Evolutionary conservation across 2,797 vertebrate species (phyloP).

Genomic region (Petrocephalus sullivani): DNA sequence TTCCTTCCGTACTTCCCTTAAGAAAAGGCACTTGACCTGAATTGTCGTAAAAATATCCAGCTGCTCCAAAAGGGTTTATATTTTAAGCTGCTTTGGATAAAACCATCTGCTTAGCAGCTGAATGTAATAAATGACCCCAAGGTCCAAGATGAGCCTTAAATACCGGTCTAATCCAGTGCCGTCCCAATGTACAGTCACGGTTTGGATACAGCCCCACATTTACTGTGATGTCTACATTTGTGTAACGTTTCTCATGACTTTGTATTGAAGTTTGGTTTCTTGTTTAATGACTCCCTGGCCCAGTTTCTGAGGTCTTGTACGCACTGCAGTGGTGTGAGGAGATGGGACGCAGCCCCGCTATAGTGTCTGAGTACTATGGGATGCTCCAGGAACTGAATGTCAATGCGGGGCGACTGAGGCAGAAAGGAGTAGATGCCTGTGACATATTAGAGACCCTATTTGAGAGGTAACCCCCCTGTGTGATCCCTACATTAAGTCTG

Average conservation of each 20-base stretch:
- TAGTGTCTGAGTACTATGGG: conserved; percentile 64
- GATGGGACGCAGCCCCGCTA: conserved; percentile 60
- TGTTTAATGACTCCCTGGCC: conserved; percentile 22
- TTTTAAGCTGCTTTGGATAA: neutral
- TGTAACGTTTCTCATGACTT: neutral
- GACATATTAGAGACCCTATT: conserved; percentile 69
- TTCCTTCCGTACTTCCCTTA: neutral
- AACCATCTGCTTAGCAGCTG: conserved; percentile 1
- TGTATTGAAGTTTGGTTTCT: neutral
- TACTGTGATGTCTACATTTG: neutral
- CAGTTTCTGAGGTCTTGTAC: conserved; percentile 84
- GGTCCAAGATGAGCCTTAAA: neutral
- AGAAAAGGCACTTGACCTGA: neutral
- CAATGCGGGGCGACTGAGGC: conserved; percentile 54
- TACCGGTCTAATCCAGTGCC: neutral
- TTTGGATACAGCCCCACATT: neutral
- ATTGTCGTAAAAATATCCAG: neutral
- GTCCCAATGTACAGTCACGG: neutral
- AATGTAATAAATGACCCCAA: conserved; percentile 5
- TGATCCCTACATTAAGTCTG: neutral
- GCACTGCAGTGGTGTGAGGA: conserved; percentile 89
- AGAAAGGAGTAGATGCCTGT: conserved; percentile 39
- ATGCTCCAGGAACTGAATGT: conserved; percentile 70
- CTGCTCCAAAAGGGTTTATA: neutral
- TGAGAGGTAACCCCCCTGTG: conserved; percentile 61